Evolutionary conservation across 2,888 invertebrate species (phyloP).

Genomic region (Drosophila siamana): DNA sequence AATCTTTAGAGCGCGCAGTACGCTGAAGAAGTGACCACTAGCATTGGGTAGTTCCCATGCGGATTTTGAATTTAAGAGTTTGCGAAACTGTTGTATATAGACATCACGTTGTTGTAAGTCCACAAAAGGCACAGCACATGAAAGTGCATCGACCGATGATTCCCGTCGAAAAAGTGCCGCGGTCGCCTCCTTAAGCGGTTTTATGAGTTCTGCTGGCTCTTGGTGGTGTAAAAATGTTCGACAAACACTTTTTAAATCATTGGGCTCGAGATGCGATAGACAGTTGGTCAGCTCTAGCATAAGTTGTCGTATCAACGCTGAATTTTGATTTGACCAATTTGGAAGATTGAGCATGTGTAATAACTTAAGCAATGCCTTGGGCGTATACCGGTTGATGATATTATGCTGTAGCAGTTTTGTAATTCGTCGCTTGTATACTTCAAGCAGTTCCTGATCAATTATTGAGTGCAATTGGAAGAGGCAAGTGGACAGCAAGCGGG

Average conservation of each 20-base stretch:
- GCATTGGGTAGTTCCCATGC: constrained; percentile 77
- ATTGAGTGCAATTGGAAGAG: constrained; percentile 85
- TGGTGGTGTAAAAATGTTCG: constrained; percentile 86
- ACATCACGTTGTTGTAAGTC: constrained; percentile 85
- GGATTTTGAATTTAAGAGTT: constrained; percentile 69
- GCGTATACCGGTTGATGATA: constrained; percentile 67
- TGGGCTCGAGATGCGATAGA: constrained; percentile 82
- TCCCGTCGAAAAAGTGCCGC: constrained; percentile 76
- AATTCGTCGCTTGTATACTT: constrained; percentile 83
- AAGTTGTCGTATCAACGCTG: constrained; percentile 82
- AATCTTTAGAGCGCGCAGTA: constrained; percentile 86
- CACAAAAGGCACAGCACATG: constrained; percentile 85
- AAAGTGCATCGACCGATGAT: constrained; percentile 85
- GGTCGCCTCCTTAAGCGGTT: constrained; percentile 84
- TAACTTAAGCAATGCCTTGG: constrained; percentile 79
- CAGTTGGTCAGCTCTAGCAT: constrained; percentile 83
- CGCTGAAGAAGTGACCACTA: constrained; percentile 85
- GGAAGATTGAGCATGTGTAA: constrained; percentile 86
- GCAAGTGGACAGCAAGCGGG: constrained; percentile 86
- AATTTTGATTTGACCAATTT: constrained; percentile 85
- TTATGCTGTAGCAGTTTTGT: constrained; percentile 78
- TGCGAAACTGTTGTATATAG: constrained; percentile 82
- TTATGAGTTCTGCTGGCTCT: constrained; percentile 86
- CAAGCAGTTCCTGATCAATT: constrained; percentile 83
- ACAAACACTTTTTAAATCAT: constrained; percentile 84